Evolutionary conservation across 2,113 vertebrate genomes (phyloP), one percentile per base, ranked within the genome.

Genomic region (Pangasianodon hypophthalmus): DNA sequence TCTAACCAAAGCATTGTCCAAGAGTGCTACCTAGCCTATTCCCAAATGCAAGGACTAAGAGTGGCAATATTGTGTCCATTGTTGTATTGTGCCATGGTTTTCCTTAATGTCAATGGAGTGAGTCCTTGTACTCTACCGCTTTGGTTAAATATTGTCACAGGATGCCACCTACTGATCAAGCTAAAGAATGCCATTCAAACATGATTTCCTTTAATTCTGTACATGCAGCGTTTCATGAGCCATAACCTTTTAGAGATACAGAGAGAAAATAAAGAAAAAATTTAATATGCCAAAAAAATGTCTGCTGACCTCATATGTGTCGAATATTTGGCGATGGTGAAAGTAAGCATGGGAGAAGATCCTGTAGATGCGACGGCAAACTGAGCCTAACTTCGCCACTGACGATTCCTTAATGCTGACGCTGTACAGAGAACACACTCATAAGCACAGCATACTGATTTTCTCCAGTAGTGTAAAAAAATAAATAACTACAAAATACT

Each of bases 341-440:
- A 99, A 99, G 95, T 99, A 99, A 60, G 98, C 98, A 26, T 99
- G 98, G 91, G 98, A 99, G 95, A 99, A 99, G 97, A 99, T 99
- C 96, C 98, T 97, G 95, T 99, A 99, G 95, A 99, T 99, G 92
- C 98, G 98, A 93, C 98, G 97, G 92, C 98, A 99, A 80, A 99
- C 98, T 0, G 98, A 99, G 95, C 98, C 98, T 95, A 99, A 94
- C 95, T 99, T 99, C 94, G 98, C 98, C 95, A 99, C 98, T 3
- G 98, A 99, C 0, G 98, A 99, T 94, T 99, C 98, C 95, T 99
- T 99, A 96, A 99, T 99, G 96, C 98, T 99, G 96, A 99, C 98
- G 93, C 98, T 99, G 92, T 0, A 94, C 92, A 92, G 32, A 87
- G 21, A 85, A 58, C 14, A n/a, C 29, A 48, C 19, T 44, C n/a